Conservation (phyloP, 2,113 vertebrate species). For the Meriones unguiculatus region DNA sequence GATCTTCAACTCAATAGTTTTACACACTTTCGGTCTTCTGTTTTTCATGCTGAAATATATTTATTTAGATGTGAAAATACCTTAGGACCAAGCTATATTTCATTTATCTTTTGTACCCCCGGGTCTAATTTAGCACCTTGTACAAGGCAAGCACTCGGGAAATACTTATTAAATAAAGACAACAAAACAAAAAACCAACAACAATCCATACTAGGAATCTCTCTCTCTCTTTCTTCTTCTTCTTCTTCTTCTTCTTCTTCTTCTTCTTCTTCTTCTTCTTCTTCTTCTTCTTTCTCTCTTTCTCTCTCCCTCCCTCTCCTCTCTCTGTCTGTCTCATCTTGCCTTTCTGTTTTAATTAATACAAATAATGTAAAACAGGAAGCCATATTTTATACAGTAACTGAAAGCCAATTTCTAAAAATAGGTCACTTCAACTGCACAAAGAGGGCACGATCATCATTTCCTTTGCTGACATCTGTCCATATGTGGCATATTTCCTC, state of each 20-base stretch:
- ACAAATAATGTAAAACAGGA: constrained; percentile 20
- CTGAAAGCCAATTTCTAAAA: constrained; percentile 63
- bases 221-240: not conserved
- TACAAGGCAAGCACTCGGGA: not conserved
- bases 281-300: not conserved
- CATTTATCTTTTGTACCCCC: not conserved
- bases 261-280: not conserved
- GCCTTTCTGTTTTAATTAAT: constrained; percentile 49
- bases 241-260: not conserved
- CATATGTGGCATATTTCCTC: constrained; percentile 89
- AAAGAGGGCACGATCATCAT: not conserved
- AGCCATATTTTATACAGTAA: constrained; percentile 12
- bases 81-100: not conserved
- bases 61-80: not conserved
- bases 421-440: constrained; percentile 35
- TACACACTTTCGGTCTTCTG: not conserved
- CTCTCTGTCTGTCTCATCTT: not conserved
- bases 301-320: not conserved
- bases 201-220: not conserved
- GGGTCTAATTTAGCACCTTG: not conserved
- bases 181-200: not conserved
- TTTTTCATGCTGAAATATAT: not conserved
- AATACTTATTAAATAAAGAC: constrained; percentile 30
- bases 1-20: not conserved
- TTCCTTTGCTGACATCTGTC: constrained; percentile 82